A percentile compares a stretch with the other conserved stretches of the same genome.
Evolutionary conservation across 2,113 vertebrate species (phyloP).

Genomic region (Oophaga pumilio): DNA sequence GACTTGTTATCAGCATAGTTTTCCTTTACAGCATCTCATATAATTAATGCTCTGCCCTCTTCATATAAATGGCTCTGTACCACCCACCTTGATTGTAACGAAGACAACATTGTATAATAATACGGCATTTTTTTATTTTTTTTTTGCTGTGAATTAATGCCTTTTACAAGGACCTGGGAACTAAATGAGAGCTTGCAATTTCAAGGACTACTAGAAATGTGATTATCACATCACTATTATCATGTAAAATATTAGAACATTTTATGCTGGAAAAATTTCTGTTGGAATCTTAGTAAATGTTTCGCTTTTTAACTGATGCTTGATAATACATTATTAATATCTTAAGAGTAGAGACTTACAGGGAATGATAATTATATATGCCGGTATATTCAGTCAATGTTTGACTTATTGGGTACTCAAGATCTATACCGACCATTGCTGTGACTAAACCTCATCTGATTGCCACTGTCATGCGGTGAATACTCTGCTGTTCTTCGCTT

Average conservation of each 20-base stretch:
- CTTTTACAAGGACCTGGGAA: not conserved
- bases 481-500: not conserved
- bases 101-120: not conserved
- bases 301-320: not conserved
- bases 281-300: not conserved
- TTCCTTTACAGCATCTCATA: not conserved
- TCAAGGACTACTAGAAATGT: not conserved
- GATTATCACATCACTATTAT: not conserved
- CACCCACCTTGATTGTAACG: constrained; percentile 3
- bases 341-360: not conserved
- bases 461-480: not conserved
- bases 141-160: not conserved
- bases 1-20: not conserved
- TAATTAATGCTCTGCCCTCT: not conserved
- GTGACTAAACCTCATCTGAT: not conserved
- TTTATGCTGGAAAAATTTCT: not conserved
- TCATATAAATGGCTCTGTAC: not conserved
- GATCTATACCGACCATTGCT: not conserved
- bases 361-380: not conserved
- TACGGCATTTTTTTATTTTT: not conserved
- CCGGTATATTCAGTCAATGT: not conserved
- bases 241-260: not conserved
- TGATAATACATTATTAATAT: not conserved
- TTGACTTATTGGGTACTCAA: not conserved
- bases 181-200: not conserved